Evolutionary conservation across 2,113 vertebrate species (phyloP).

Genomic region (Synodontis membranacea): DNA sequence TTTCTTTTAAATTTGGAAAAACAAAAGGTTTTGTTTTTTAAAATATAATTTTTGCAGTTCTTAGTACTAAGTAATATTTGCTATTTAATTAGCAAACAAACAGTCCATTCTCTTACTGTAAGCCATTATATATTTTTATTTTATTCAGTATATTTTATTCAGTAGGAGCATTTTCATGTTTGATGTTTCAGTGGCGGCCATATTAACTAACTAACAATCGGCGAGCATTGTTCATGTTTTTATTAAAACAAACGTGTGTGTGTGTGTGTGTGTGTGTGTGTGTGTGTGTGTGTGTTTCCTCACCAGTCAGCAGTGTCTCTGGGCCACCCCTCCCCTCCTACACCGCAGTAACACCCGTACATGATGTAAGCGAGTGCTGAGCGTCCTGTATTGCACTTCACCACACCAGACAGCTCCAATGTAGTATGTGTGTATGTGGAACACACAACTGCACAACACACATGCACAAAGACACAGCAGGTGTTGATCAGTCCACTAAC

Average conservation of each 20-base stretch:
- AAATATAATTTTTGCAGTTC: too few relatives aligned
- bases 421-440: constrained; percentile 49
- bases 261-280: constrained; percentile 28
- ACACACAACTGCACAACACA: constrained; percentile 7
- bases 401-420: constrained; percentile 78
- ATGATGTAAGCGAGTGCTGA: constrained; percentile 75
- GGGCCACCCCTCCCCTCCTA: constrained; percentile 76
- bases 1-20: neutral
- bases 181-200: too few relatives aligned
- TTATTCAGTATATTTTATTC: too few relatives aligned
- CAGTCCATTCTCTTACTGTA: too few relatives aligned
- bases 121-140: too few relatives aligned
- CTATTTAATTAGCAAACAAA: too few relatives aligned
- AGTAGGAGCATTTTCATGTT: too few relatives aligned
- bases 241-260: neutral
- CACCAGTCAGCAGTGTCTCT: constrained; percentile 70
- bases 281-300: constrained; percentile 50
- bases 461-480: constrained; percentile 10
- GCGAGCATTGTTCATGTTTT: too few relatives aligned
- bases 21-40: too few relatives aligned
- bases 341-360: constrained; percentile 87
- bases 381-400: constrained; percentile 79
- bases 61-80: too few relatives aligned
- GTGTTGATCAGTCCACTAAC: neutral
- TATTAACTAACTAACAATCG: too few relatives aligned